Base-by-base conservation (phyloP, 2,888 invertebrate species). In the Chloroclysta siterata region DNA sequence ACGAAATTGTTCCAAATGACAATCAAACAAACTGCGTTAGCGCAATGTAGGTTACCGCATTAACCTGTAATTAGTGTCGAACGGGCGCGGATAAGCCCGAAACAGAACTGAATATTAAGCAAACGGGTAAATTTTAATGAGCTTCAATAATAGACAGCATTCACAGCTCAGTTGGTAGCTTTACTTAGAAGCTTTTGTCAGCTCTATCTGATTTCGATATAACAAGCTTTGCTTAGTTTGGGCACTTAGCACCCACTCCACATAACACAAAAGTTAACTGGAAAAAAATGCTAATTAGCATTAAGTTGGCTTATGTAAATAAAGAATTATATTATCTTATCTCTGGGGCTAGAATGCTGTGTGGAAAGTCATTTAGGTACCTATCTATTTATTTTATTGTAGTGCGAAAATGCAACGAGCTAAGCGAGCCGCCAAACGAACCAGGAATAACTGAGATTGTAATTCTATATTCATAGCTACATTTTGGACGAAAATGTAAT, bases 41-140 rank as follows among this genome's bases (percentile, higher is more conserved):
- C 44, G 36, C 52, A 61, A 61, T 60, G 61, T 66, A 55, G 60
- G 66, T 61, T 64, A 55, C 63, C 65, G 47, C 63, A 72, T 74
- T 70, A 72, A 66, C 56, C 64, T 48, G 60, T 72, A 73, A 73
- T 74, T 70, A 72, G 47, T 60, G 65, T 52, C 17, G 42, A 44
- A 54, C 63, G 60, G 54, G 72, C 70, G 57, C 69, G 73, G 68
- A 77, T 74, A 75, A 74, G 74, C 64, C 71, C 65, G 64, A 73
- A 74, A 72, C 72, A 67, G 65, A 71, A 72, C 73, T 75, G 74
- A 75, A 80, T 77, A 76, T 77, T 69, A 74, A 76, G 73, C 72
- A 75, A 74, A 72, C 73, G 67, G 71, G 70, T 74, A 74, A 72
- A 79, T 80, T 83, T 80, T 81, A 82, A 83, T 82, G 81, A 80